These are phyloP conservation scores for Drosophila aldrichi DNA, from an alignment of 2,888 invertebrate species.

Conservation along the genomic window DNA sequence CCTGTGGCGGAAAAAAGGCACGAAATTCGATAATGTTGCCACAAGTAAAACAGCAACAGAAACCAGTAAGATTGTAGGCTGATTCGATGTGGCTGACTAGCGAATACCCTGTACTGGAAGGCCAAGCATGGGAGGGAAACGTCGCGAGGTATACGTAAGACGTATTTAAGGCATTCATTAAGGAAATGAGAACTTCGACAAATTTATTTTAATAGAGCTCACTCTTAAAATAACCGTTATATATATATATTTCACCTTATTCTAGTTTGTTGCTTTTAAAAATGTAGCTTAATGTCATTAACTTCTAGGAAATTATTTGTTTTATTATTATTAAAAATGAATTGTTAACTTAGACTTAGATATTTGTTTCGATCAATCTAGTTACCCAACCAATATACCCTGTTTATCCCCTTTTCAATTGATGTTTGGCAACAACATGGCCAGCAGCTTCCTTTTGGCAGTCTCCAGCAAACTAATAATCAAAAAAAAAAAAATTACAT, in stretches of 20 bases:
- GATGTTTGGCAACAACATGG: background rate
- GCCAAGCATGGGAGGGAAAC: fast-evolving
- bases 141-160: too few species aligned
- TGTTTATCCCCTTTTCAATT: background rate
- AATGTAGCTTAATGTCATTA: too few species aligned
- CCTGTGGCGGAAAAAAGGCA: constrained; percentile 11
- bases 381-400: background rate
- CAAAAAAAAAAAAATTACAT: constrained; percentile 45
- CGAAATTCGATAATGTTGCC: constrained; percentile 73
- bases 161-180: background rate
- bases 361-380: background rate
- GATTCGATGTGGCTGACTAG: background rate
- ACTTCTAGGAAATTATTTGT: too few species aligned
- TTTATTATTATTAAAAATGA: too few species aligned
- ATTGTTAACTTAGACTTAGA: background rate
- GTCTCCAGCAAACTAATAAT: constrained; percentile 65
- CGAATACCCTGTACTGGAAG: background rate
- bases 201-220: background rate
- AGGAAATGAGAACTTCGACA: background rate
- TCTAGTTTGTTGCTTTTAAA: too few species aligned
- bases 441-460: constrained; percentile 6
- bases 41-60: constrained; percentile 36
- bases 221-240: background rate
- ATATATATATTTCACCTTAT: too few species aligned
- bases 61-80: background rate